Base-by-base conservation (phyloP, 1,140 invertebrate species). In the Caenorhabditis remanei region DNA sequence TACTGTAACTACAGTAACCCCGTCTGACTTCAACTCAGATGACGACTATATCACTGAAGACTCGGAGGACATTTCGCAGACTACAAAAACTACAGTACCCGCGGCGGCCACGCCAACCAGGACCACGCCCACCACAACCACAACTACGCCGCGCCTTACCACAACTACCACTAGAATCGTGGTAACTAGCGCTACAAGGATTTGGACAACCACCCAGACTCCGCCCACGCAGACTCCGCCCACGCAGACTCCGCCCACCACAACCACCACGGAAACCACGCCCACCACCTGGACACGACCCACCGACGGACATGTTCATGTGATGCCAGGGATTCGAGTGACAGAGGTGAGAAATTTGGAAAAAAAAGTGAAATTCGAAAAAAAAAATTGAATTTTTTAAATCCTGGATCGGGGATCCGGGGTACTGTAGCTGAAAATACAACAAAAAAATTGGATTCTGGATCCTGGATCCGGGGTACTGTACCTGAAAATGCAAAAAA, bases 21-120 rank as follows among this genome's bases (percentile, higher is more conserved):
- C 61, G 0, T 32, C 32, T 11, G 61, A 63, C 3, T 63, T 63
- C 40, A 71, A 43, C 24, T 24, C 50, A 24, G 71, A 79, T 24
- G 71, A 79, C n/a, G 71, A 79, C 46, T 79, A 50, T 24, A 46
- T 48, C 16, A 71, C 65, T 14, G 71, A 79, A 13, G 40, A 53
- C n/a, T 79, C 71, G 2, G 71, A 79, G 14, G 71, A 79, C 3
- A 79, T 79, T 43, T 79, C 71, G 14, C 40, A 71, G 7, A 85
- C 61, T 53, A 24, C 24, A 19, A 85, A 58, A 58, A 43, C 21
- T 85, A 85, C 83, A 14, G 83, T 85, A 61, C 6, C n/a, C 50
- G 71, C 61, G 2, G 32, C 43, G 2, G 32, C 43, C 13, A n/a
- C 58, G 9, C 41, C 84, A 0, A 48, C 43, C 0, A 32, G 32